Evolutionary conservation across 2,113 vertebrate species (phyloP).

Genomic region (Carassius carassius): DNA sequence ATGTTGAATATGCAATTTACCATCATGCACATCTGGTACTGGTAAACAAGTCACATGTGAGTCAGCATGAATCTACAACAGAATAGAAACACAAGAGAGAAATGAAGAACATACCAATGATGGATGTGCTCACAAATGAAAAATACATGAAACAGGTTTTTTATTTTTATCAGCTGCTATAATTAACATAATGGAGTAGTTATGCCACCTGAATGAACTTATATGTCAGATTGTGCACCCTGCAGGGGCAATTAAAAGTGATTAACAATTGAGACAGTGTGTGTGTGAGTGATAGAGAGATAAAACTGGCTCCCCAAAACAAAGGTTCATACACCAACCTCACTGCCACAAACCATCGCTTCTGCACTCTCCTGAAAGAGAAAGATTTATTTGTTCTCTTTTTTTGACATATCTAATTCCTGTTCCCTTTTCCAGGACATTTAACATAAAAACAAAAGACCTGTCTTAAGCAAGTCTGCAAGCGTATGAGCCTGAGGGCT

Average conservation of each 20-base stretch:
- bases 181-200: constrained; percentile 61
- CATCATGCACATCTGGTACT: constrained; percentile 18
- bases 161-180: constrained; percentile 58
- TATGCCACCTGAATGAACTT: constrained; percentile 51
- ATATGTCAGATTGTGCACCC: constrained; percentile 48
- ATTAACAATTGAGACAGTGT: constrained; percentile 49
- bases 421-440: constrained; percentile 52
- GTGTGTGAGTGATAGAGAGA: constrained; percentile 9
- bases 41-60: constrained; percentile 33
- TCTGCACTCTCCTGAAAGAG: constrained; percentile 50
- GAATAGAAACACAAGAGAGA: constrained; percentile 7
- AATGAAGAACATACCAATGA: constrained; percentile 8
- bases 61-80: constrained; percentile 40
- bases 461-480: constrained; percentile 52
- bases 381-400: constrained; percentile 36
- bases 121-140: constrained; percentile 26
- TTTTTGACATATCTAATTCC: constrained; percentile 40
- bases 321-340: constrained; percentile 52
- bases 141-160: constrained; percentile 42
- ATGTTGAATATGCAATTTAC: constrained; percentile 25
- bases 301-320: neutral
- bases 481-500: constrained; percentile 31
- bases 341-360: constrained; percentile 57
- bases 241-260: constrained; percentile 43
- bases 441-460: constrained; percentile 56